A percentile compares a stretch with the other conserved stretches of the same genome.
These are phyloP conservation scores for Campoletis raptor DNA, from an alignment of 2,888 invertebrate genomes.

Conservation along the genomic window DNA sequence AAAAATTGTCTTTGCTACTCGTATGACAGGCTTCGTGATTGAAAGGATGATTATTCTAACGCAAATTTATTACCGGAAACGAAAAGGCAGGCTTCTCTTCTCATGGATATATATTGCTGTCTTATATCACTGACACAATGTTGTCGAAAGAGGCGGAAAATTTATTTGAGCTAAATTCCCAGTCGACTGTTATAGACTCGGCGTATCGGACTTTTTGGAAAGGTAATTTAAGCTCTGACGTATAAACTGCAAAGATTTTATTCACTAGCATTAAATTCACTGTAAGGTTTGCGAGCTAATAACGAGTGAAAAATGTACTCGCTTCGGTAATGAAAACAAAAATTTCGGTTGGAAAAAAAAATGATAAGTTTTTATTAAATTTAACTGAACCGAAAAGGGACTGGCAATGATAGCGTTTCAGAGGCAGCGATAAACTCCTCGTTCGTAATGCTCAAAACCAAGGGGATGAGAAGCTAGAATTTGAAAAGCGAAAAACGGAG, in stretches of 20 bases:
- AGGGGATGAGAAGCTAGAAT: no score
- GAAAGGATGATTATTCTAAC: slow-evolving; percentile 14
- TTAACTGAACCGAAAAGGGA: neutral
- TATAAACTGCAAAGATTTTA: neutral
- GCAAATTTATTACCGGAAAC: slow-evolving; percentile 5
- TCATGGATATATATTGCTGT: slow-evolving; percentile 12
- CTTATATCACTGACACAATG: slow-evolving; percentile 8
- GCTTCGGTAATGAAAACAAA: neutral
- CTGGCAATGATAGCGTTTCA: neutral
- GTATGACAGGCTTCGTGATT: neutral
- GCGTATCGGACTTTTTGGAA: neutral
- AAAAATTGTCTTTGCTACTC: neutral
- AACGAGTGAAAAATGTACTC: neutral
- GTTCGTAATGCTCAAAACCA: neutral
- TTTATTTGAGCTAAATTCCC: slow-evolving; percentile 1
- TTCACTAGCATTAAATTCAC: neutral
- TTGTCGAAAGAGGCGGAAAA: neutral
- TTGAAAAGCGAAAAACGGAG: neutral
- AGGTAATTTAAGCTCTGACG: neutral
- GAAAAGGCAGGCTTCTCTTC: slow-evolving; percentile 2
- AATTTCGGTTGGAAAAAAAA: neutral
- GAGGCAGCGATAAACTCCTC: neutral
- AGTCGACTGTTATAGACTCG: neutral
- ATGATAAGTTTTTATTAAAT: neutral
- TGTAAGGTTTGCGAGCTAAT: neutral